phyloP scores from a whole-genome alignment of 2,797 vertebrate species.

The Gobionotothen gibberifrons region DNA sequence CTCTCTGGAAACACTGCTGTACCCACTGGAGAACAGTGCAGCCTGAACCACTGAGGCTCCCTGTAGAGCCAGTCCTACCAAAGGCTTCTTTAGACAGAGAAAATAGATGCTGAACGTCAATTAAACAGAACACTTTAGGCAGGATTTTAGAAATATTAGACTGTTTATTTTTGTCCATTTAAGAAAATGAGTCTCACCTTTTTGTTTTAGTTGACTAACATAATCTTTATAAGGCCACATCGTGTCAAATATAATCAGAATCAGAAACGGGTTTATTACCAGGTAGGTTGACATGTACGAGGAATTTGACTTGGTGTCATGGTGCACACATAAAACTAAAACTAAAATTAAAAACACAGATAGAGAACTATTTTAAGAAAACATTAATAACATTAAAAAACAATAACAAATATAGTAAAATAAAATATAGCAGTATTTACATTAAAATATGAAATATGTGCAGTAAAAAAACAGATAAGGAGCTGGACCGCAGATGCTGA shows the following conservation, averaged over 20 bases:
- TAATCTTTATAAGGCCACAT: constrained; percentile 1
- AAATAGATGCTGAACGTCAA: constrained; percentile 56
- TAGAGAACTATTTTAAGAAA: too few species aligned
- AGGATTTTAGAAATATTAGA: constrained; percentile 17
- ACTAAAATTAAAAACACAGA: too few species aligned
- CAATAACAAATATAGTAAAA: too few species aligned
- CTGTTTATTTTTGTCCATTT: background rate
- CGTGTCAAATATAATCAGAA: background rate
- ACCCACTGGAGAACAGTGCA: constrained; percentile 55
- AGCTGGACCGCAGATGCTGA: constrained; percentile 16
- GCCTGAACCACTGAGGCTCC: constrained; percentile 61
- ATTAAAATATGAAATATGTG: too few species aligned
- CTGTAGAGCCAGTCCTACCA: constrained; percentile 56
- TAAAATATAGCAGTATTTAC: too few species aligned
- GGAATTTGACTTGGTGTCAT: too few species aligned
- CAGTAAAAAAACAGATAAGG: background rate
- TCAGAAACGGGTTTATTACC: too few species aligned
- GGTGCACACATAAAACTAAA: too few species aligned
- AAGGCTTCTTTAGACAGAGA: constrained; percentile 66
- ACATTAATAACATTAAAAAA: too few species aligned
- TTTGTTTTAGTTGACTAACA: constrained; percentile 17
- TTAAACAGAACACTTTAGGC: constrained; percentile 51
- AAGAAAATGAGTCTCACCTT: constrained; percentile 6
- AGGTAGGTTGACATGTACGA: too few species aligned
- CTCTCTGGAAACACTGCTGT: constrained; percentile 53